Evolutionary conservation across 2,888 invertebrate genomes (phyloP), one percentile per base, ranked within the genome.

Genomic region (Sesamia inferens): DNA sequence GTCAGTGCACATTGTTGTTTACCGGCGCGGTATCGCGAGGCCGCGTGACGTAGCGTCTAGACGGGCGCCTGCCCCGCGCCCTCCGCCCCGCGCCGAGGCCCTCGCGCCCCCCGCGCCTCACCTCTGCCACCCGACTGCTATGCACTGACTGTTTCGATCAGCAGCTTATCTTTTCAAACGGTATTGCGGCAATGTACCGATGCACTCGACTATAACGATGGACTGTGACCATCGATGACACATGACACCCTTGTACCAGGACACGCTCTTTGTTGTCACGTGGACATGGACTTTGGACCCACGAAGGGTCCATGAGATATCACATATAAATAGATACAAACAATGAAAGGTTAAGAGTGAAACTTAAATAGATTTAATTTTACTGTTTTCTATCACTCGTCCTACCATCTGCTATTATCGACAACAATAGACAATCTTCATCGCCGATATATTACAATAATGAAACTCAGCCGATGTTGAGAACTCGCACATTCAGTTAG

Each of bases 31-130:
- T 96, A 96, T 96, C 96, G 95, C 96, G 96, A 94, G 96, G 96
- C 96, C 97, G 96, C 92, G 96, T 96, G 96, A 96, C 96, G 96
- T 96, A 95, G 96, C 94, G 96, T 96, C 96, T 96, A 96, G 96
- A 96, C 96, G 93, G 90, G 90, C 91, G 89, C 89, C 89, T 90
- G 88, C 89, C 91, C 90, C 92, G 90, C 88, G 84, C 88, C 86
- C 89, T 90, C 89, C 88, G 82, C 72, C 81, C 85, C 87, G 83
- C 88, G 72, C 88, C 88, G 81, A 84, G 74, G 47, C 75, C 66
- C 55, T 72, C 90, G 86, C 73, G 68, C 66, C 54, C 72, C 90
- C 86, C 73, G 68, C 87, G 79, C 90, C 87, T 79, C 84, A 75
- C 88, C 86, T 87, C 84, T 78, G 87, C 84, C 87, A 85, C 86